These are phyloP conservation scores for Epizoanthus scotinus DNA, from an alignment of 92 coral and sea anemone species.

Conservation along the genomic window DNA sequence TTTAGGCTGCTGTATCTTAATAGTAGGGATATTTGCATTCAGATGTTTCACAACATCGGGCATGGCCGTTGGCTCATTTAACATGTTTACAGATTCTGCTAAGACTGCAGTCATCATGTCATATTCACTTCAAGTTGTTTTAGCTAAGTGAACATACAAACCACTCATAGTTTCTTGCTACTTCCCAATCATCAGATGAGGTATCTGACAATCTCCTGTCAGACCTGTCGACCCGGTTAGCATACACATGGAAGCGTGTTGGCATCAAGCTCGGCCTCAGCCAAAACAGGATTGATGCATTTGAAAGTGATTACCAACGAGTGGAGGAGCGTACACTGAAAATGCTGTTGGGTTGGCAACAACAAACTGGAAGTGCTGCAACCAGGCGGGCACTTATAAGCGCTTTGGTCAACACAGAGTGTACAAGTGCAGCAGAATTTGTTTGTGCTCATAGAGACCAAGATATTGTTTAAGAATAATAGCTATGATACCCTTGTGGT, in stretches of 20 bases:
- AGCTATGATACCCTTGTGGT: too few relatives aligned
- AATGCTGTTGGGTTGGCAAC: conserved; percentile 12
- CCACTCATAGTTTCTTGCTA: not conserved
- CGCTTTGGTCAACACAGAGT: not conserved
- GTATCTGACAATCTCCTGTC: conserved; percentile 31
- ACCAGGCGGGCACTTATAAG: not conserved
- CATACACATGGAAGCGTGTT: conserved; percentile 1
- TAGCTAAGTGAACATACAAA: not conserved
- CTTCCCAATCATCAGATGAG: conserved; percentile 16
- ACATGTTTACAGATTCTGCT: too few relatives aligned
- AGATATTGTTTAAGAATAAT: too few relatives aligned
- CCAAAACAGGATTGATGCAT: not conserved
- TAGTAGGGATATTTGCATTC: too few relatives aligned
- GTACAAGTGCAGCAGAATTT: conserved; percentile 23
- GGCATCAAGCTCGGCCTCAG: conserved; percentile 8
- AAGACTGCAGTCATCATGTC: not conserved
- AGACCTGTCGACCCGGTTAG: conserved; percentile 8
- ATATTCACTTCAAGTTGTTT: not conserved
- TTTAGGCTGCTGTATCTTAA: too few relatives aligned
- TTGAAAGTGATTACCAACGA: not conserved
- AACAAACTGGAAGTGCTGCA: conserved; percentile 8
- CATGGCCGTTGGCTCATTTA: too few relatives aligned
- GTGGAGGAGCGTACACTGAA: not conserved
- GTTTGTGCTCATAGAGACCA: not conserved
- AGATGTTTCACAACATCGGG: too few relatives aligned